A percentile compares a stretch with the other conserved stretches of the same genome.
These are phyloP conservation scores for Heliconius hortense DNA, from an alignment of 2,888 invertebrate genomes.

Conservation along the genomic window DNA sequence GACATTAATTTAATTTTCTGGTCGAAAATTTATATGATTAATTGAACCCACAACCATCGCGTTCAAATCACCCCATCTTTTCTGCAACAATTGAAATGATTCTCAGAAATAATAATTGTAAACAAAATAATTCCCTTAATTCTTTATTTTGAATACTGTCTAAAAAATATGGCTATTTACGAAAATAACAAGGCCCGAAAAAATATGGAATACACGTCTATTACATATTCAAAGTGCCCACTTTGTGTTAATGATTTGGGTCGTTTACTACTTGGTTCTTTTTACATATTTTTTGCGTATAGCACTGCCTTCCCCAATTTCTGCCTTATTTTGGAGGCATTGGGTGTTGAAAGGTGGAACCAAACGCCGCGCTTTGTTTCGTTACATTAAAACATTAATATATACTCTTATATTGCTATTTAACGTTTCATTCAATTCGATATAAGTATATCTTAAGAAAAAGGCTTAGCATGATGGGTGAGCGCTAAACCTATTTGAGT, in stretches of 20 bases:
- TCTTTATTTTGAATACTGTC: neutral
- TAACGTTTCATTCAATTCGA: neutral
- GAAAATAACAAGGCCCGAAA: neutral
- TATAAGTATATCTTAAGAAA: slow-evolving; percentile 23
- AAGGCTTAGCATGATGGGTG: slow-evolving; percentile 29
- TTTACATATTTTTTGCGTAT: neutral
- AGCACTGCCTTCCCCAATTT: no score
- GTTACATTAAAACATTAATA: no score
- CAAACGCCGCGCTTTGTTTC: no score
- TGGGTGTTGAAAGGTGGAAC: no score
- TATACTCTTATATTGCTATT: slow-evolving; percentile 1
- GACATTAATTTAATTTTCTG: no score
- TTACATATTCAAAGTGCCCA: slow-evolving; percentile 2
- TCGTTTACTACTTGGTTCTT: slow-evolving; percentile 5
- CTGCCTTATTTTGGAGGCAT: no score
- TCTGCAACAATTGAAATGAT: neutral
- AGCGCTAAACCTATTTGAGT: slow-evolving; percentile 34
- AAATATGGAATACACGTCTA: neutral
- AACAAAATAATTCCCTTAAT: neutral
- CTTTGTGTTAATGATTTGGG: slow-evolving; percentile 11
- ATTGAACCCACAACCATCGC: neutral
- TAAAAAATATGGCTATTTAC: neutral
- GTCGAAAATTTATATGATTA: neutral
- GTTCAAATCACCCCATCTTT: neutral
- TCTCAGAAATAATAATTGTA: neutral